Evolutionary conservation across 1,140 invertebrate genomes (phyloP).

Genomic region (Drosophila parabipectinata): DNA sequence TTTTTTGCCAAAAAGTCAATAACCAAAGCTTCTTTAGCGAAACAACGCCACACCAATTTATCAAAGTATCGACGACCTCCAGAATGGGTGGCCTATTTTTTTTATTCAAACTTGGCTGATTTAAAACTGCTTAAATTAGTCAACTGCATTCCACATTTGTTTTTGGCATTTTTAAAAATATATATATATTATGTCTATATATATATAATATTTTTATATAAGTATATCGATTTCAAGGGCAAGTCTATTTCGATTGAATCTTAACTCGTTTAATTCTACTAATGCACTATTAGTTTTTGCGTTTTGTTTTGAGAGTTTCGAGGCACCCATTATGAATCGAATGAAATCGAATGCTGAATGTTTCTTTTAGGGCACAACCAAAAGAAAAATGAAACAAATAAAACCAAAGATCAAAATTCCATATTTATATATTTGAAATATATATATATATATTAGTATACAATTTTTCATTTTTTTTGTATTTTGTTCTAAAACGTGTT

Average conservation of each 20-base stretch:
- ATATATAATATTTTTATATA: constrained; percentile 49
- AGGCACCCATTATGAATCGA: constrained; percentile 56
- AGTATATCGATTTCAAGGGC: constrained; percentile 55
- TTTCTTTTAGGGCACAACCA: background rate
- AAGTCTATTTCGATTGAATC: constrained; percentile 75
- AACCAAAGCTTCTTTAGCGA: constrained; percentile 30
- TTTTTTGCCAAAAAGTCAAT: constrained; percentile 15
- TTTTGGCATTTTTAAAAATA: constrained; percentile 74
- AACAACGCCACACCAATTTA: constrained; percentile 7
- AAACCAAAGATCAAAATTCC: constrained; percentile 49
- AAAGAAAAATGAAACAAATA: constrained; percentile 28
- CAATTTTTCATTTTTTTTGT: constrained; percentile 48
- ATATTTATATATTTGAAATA: constrained; percentile 66
- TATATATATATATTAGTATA: constrained; percentile 55
- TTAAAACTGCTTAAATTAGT: constrained; percentile 56
- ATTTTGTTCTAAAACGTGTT: constrained; percentile 72
- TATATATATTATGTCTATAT: constrained; percentile 63
- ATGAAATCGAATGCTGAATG: constrained; percentile 13
- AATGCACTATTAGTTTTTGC: constrained; percentile 79
- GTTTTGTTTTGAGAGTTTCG: constrained; percentile 54
- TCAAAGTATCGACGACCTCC: background rate
- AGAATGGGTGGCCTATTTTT: background rate
- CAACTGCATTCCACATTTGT: constrained; percentile 54
- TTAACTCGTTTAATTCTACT: constrained; percentile 72
- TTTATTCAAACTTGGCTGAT: constrained; percentile 12